Evolutionary conservation across 2,797 vertebrate species (phyloP).

Genomic region (Mycteria americana): DNA sequence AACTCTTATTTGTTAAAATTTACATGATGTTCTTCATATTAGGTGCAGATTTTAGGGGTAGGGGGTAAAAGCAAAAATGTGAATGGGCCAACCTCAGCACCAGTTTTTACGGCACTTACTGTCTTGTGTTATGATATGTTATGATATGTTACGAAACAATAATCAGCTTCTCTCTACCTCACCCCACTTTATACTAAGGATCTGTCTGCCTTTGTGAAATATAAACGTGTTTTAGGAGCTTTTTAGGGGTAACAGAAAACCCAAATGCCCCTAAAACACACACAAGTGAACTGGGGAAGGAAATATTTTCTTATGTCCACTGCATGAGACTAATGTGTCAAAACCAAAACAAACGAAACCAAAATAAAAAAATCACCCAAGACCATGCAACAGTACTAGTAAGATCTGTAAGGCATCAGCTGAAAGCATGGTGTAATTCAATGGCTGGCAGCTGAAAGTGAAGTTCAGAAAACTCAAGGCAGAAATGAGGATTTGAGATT

Average conservation of each 20-base stretch:
- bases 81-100: not conserved
- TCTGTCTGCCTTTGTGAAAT: not conserved
- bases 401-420: not conserved
- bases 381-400: accelerated
- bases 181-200: not conserved
- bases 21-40: not conserved
- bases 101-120: not conserved
- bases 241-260: not conserved
- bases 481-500: not conserved
- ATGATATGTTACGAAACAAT: not conserved
- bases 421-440: not conserved
- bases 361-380: not conserved
- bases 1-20: not conserved
- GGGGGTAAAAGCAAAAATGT: not conserved
- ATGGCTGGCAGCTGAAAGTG: not conserved
- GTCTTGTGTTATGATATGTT: not conserved
- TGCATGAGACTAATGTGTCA: not conserved
- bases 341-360: not conserved
- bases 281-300: not conserved
- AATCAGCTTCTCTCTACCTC: not conserved
- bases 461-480: not conserved
- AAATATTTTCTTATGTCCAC: not conserved
- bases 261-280: not conserved
- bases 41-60: not conserved
- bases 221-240: not conserved